A percentile compares a stretch with the other conserved stretches of the same genome.
These are phyloP conservation scores for Molorchus minor DNA, from an alignment of 2,888 invertebrate species.

Conservation along the genomic window DNA sequence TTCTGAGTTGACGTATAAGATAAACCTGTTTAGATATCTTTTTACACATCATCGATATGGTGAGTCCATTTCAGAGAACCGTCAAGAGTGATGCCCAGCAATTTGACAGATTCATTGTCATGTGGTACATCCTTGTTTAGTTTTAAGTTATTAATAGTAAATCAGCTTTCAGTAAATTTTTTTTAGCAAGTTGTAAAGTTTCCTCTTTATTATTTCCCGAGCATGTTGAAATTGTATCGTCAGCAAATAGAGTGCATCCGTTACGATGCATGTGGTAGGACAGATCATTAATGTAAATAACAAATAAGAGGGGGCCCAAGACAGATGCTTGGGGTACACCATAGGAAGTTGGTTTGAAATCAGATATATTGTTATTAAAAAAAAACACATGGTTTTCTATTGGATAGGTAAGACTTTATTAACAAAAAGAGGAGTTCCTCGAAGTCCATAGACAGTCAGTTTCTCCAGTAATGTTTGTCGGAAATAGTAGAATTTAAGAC, in stretches of 20 bases:
- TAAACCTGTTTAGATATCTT: not conserved
- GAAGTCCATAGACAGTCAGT: not conserved
- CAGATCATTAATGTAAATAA: not conserved
- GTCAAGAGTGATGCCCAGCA: too few species aligned
- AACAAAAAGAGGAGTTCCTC: not conserved
- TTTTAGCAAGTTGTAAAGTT: not conserved
- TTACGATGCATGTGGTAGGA: not conserved
- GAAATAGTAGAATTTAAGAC: too few species aligned
- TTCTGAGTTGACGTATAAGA: not conserved
- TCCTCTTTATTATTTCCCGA: not conserved
- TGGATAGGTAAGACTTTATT: not conserved
- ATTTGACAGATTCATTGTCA: too few species aligned
- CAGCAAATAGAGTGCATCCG: not conserved
- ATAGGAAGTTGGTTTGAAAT: not conserved
- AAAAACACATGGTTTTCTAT: not conserved
- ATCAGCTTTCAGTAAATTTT: not conserved
- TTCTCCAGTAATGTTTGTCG: not conserved
- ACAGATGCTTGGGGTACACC: not conserved
- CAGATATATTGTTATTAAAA: not conserved
- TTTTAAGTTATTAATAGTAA: not conserved
- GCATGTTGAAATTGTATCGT: not conserved
- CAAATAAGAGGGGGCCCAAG: not conserved
- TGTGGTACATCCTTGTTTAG: not conserved
- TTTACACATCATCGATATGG: not conserved
- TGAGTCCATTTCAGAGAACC: too few species aligned